Evolutionary conservation across 2,113 vertebrate genomes (phyloP), one percentile per base, ranked within the genome.

Genomic region (Macrotis lagotis): DNA sequence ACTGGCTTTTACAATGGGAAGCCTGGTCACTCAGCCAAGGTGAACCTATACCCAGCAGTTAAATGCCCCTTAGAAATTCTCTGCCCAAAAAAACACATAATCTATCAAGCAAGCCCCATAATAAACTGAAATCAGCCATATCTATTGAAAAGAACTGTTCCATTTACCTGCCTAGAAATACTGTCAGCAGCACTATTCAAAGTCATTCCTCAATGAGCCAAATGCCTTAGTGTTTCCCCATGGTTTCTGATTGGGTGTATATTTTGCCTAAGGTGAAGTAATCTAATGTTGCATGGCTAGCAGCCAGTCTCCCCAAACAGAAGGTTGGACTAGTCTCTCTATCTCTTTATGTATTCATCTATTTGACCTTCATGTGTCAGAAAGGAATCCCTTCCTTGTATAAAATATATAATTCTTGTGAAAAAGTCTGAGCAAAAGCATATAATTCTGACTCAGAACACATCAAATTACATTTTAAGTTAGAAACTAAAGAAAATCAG

Each of bases 361-460:
- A 16, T 49, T 66, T 91, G 91, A 91, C 55, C 92, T 93, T n/a
- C 51, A 88, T 83, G 90, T n/a, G 47, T 31, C 89, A 90, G 55
- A 91, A 92, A 93, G 26, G 51, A 97, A 93, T 51, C 53, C n/a
- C n/a, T n/a, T 95, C n/a, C 50, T 47, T 49, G n/a, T 50, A 50
- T 74, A 92, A 74, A 24, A 52, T 24, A 28, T 44, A 88, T 90
- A 94, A 96, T 74, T 48, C 48, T 51, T 26, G 37, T 93, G 49
- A 92, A 92, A 95, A 48, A 66, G 51, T 90, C 89, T 53, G 91
- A 93, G 83, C 44, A 53, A 14, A 44, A 91, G 24, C 24, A 25
- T 1, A 37, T 47, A 51, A 51, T 91, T 49, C 49, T 48, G 52
- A 90, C n/a, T 90, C 22, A 66, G 53, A 50, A 59, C 51, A 48